These are phyloP conservation scores for Aphidoletes aphidimyza DNA, from an alignment of 2,888 invertebrate species.

Conservation along the genomic window DNA sequence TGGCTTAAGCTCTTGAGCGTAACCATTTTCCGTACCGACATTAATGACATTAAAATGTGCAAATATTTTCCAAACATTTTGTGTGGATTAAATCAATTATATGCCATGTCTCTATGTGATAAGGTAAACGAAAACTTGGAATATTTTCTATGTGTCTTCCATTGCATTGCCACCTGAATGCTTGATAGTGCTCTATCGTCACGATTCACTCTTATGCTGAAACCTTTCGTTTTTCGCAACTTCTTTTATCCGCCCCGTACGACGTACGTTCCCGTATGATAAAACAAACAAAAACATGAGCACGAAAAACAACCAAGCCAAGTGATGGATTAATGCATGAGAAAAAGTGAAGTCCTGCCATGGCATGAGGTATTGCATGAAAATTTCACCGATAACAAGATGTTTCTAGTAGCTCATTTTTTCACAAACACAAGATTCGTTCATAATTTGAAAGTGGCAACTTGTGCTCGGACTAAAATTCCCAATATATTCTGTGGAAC, in stretches of 20 bases:
- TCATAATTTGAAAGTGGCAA: too few relatives aligned
- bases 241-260: background rate
- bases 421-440: too few relatives aligned
- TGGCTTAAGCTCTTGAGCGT: background rate
- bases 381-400: background rate
- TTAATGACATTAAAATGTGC: conserved; percentile 1
- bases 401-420: background rate
- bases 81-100: conserved; percentile 13
- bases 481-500: background rate
- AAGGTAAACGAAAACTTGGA: conserved; percentile 26
- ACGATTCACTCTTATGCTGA: too few relatives aligned
- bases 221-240: background rate
- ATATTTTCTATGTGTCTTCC: too few relatives aligned
- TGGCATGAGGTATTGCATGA: too few relatives aligned
- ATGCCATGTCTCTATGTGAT: background rate
- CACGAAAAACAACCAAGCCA: background rate
- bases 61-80: background rate
- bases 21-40: too few relatives aligned
- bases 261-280: background rate
- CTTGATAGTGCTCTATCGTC: background rate
- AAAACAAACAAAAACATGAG: conserved; percentile 29
- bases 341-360: background rate
- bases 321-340: conserved; percentile 2
- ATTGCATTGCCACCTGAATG: too few relatives aligned
- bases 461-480: too few relatives aligned